Base-by-base conservation (phyloP, 2,113 vertebrate species). In the Epinephelus lanceolatus region DNA sequence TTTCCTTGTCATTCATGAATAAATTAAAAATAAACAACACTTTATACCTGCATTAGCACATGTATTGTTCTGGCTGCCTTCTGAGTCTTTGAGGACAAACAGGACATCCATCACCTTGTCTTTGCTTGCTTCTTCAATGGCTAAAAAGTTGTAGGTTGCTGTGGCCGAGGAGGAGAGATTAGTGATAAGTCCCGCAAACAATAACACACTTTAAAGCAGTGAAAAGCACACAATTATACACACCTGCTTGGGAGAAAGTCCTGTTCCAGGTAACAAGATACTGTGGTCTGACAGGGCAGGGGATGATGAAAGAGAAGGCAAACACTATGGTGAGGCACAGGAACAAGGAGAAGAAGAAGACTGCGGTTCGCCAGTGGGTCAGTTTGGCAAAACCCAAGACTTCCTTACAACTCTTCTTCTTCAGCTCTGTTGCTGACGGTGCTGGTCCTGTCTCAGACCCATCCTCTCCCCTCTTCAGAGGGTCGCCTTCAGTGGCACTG, bases 251-350 rank as follows among this genome's bases (percentile, higher is more conserved):
- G 3, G 88, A 60, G 60, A 96, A 96, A 5, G 91, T 90, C 9
- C 71, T 69, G 88, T 93, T 95, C 98, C 97, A 99, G 0, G 83
- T 90, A 6, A 68, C 67, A 11, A 92, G 90, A 0, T 97, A 97
- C 15, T 91, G 91, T 0, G 96, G 96, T 70, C 96, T 94, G n/a
- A 97, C 96, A 0, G 98, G 98, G 89, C 98, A 99, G 0, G 97
- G 97, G 81, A 99, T 95, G 90, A 98, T 91, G 80, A 99, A 99
- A 0, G 98, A 99, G 91, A 98, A 97, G 74, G 97, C 96, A 67
- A 99, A 98, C 25, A 98, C 96, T 8, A 97, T 94, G 2, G 92
- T 89, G 19, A 99, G 96, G 87, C 98, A 98, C 59, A 96, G 61
- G 63, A 98, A 97, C 6, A 99, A 78, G 0, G 97, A 97, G 37